Evolutionary conservation across 2,113 vertebrate species (phyloP), one percentile per base, ranked within the genome.

Genomic region (Thamnophis sirtalis): DNA sequence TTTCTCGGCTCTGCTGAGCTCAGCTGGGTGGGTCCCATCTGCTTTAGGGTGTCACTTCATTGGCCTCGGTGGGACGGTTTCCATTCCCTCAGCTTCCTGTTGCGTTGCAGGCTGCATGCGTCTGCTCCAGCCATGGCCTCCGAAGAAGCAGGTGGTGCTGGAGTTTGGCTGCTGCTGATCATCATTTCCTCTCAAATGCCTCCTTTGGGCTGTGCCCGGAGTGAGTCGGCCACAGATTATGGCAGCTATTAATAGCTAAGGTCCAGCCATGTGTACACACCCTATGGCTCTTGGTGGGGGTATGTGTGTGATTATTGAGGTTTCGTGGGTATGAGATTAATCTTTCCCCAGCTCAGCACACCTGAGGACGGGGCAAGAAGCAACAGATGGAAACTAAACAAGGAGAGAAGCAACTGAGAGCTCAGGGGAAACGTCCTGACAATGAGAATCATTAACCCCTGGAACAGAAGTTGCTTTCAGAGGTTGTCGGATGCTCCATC

Each of bases 11-110:
- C 68, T 26, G 54, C 54, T 92, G 73, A 89, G 91, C 87, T 89
- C 87, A 92, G 54, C 73, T 60, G 91, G 91, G 91, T 92, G 91
- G 91, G 48, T 4, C 87, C 48, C 7, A n/a, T 84, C 87, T 92
- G 91, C 21, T 54, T 91, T 26, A 84, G 87, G 91, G 87, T 58
- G 51, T 92, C 54, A 6, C 87, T 38, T 48, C 50, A 1, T 87
- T 73, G 19, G 54, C 38, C 73, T 85, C 48, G 11, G 11, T 3
- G n/a, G 56, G 48, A 15, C 7, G 4, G 89, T 84, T 92, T 89
- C 87, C 91, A 92, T 92, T 89, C 28, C 87, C 87, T 92, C 87
- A 92, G 73, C 3, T 84, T 53, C 43, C 55, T 33, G 2, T 26
- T 80, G 55, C 53, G 10, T 22, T n/a, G 21, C 11, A 51, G 17